Percentiles rank a stretch among this genome's conserved stretches.
These are phyloP conservation scores for Limnephilus marmoratus DNA, from an alignment of 2,888 invertebrate species.

Conservation along the genomic window DNA sequence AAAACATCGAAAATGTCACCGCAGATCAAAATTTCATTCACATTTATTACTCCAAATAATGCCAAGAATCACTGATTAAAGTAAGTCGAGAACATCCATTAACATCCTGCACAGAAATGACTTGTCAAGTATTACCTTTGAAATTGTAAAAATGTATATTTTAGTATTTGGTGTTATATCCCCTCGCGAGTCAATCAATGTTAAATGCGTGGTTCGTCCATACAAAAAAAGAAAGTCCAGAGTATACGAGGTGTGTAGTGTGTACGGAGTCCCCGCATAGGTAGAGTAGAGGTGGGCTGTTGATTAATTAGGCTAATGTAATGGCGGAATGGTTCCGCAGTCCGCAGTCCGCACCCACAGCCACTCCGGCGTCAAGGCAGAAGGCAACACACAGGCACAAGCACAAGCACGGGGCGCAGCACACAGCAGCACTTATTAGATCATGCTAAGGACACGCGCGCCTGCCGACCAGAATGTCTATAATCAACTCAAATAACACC, in stretches of 20 bases:
- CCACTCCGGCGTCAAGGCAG: neutral
- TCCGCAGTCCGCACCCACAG: neutral
- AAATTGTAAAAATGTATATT: neutral
- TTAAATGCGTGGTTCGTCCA: neutral
- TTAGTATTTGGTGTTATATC: neutral
- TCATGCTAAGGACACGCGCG: neutral
- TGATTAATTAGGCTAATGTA: conserved; percentile 18
- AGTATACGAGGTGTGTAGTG: neutral
- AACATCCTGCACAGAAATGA: neutral
- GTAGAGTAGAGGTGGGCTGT: neutral
- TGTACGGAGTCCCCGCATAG: neutral
- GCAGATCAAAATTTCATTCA: too few species aligned
- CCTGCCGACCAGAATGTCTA: neutral
- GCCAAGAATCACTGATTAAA: too few species aligned
- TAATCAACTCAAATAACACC: neutral
- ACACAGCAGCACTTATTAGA: neutral
- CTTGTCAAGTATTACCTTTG: neutral
- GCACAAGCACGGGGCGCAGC: neutral
- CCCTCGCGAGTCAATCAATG: neutral
- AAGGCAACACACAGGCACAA: neutral
- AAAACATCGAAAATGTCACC: too few species aligned
- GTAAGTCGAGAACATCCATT: too few species aligned
- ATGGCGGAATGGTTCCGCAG: conserved; percentile 13
- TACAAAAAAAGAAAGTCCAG: neutral
- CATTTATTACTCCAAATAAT: too few species aligned